Percentiles rank a stretch among this genome's conserved stretches.
These are phyloP conservation scores for Galaxias olidus DNA, from an alignment of 2,797 vertebrate species.

Conservation along the genomic window DNA sequence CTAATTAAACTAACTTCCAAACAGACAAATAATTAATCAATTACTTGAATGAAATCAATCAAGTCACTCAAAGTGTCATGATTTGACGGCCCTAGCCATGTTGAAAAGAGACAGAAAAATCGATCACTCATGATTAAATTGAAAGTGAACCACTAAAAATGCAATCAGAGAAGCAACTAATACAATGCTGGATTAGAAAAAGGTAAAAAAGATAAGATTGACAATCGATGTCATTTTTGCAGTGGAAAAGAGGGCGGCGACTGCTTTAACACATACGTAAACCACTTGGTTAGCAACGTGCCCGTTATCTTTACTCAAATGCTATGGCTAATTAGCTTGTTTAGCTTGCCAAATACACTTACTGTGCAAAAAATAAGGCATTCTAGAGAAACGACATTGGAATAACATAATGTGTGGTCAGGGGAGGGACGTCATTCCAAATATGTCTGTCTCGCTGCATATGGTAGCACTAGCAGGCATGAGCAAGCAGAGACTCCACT, in stretches of 20 bases:
- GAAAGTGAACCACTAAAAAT: too few species aligned
- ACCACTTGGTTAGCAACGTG: neutral
- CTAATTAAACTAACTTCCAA: too few species aligned
- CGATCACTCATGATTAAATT: too few species aligned
- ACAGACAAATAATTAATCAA: too few species aligned
- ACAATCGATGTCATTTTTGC: too few species aligned
- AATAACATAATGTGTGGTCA: neutral
- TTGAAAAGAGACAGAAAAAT: too few species aligned
- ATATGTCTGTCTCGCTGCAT: constrained; percentile 78
- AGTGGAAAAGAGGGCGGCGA: neutral
- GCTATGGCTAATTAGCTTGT: neutral
- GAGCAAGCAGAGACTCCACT: constrained; percentile 65
- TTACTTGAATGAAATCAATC: too few species aligned
- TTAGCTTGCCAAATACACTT: neutral
- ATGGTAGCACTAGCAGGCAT: constrained; percentile 77
- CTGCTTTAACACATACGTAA: neutral
- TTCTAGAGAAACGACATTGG: neutral
- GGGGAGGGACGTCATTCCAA: constrained; percentile 44
- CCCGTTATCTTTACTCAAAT: neutral
- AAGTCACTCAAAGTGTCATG: too few species aligned
- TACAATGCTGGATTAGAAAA: too few species aligned
- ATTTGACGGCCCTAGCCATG: too few species aligned
- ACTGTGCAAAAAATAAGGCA: neutral
- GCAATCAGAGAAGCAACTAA: too few species aligned
- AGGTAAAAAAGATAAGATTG: too few species aligned